phyloP scores from a whole-genome alignment of 2,888 invertebrate genomes.

The Autographa gamma region DNA sequence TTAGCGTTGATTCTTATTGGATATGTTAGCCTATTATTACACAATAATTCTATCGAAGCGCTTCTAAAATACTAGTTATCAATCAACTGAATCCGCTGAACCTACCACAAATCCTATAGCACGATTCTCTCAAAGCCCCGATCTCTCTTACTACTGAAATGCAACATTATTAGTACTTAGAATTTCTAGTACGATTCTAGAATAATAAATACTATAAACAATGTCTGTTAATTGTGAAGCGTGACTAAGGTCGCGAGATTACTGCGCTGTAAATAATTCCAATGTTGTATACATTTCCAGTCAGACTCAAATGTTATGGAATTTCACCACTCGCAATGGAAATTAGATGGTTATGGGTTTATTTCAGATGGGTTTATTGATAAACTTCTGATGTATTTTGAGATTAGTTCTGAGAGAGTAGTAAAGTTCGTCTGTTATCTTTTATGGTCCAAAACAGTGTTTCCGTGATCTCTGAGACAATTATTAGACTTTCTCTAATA shows the following conservation, averaged over 20 bases:
- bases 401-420: not conserved
- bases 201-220: conserved; percentile 18
- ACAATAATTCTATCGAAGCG: too few species aligned
- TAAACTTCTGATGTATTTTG: not conserved
- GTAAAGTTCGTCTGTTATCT: not conserved
- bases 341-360: not conserved
- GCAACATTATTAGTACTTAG: not conserved
- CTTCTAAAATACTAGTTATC: too few species aligned
- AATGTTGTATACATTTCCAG: conserved; percentile 39
- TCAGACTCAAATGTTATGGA: conserved; percentile 22
- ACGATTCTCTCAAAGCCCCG: too few species aligned
- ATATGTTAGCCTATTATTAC: too few species aligned
- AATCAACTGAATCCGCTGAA: too few species aligned
- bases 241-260: conserved; percentile 38
- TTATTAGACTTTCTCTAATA: too few species aligned
- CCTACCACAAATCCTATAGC: too few species aligned
- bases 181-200: conserved; percentile 28
- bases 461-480: too few species aligned
- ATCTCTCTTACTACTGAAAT: too few species aligned
- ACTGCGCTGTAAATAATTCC: conserved; percentile 32
- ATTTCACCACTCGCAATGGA: conserved; percentile 16
- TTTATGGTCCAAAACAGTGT: too few species aligned
- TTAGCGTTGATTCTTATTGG: too few species aligned
- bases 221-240: conserved; percentile 25
- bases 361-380: not conserved